A percentile compares a stretch with the other conserved stretches of the same genome.
Conservation (phyloP, 2,888 invertebrate genomes). For the Operophtera brumata region DNA sequence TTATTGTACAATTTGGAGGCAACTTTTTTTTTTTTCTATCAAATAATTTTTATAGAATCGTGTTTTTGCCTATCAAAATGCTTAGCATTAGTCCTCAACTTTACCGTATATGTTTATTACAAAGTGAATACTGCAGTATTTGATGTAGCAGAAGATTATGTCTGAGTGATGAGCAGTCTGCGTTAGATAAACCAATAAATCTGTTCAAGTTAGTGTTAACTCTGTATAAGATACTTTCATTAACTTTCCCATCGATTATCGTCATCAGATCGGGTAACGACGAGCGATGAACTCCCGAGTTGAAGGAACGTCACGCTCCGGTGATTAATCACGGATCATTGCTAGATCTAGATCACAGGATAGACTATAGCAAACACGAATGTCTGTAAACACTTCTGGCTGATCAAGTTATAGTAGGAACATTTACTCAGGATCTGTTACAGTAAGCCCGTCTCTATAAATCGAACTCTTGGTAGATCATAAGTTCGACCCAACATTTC, state of each 20-base stretch:
- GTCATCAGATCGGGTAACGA: slow-evolving; percentile 60
- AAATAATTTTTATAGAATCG: too few species aligned
- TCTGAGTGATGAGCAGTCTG: too few species aligned
- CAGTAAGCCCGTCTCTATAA: too few species aligned
- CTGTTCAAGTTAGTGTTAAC: slow-evolving; percentile 17
- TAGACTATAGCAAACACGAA: neutral
- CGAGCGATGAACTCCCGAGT: slow-evolving; percentile 69
- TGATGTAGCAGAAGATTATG: too few species aligned
- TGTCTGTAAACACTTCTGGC: neutral
- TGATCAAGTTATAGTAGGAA: neutral
- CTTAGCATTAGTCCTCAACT: too few species aligned
- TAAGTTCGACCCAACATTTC: too few species aligned
- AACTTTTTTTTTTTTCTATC: too few species aligned
- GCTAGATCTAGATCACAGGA: slow-evolving; percentile 14
- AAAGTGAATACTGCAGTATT: neutral
- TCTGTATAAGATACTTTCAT: slow-evolving; percentile 47
- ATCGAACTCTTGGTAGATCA: too few species aligned
- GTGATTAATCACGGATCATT: slow-evolving; percentile 49
- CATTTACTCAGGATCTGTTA: neutral
- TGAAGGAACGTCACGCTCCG: slow-evolving; percentile 75
- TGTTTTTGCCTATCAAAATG: too few species aligned
- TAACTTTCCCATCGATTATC: slow-evolving; percentile 62
- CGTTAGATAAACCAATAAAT: slow-evolving; percentile 8
- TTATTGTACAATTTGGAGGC: too few species aligned
- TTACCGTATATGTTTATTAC: too few species aligned